Base-by-base conservation (phyloP, 2,888 invertebrate species). In the Lasioglossum calceatum region DNA sequence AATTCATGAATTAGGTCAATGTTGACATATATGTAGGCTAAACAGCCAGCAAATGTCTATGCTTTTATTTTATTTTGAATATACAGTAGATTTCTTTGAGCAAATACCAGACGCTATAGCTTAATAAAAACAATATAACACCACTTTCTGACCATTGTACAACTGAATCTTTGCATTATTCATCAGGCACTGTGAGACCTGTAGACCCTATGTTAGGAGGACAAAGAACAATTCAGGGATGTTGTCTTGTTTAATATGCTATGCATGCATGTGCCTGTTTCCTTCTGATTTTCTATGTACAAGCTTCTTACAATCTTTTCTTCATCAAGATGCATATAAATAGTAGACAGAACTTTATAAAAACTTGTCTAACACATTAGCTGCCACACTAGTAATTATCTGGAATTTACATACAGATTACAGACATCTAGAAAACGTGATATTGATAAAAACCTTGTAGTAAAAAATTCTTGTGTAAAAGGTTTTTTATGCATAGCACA, bases 141-240 rank as follows among this genome's bases (percentile, higher is more conserved):
- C 79, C 79, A 83, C 88, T 79, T 87, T 88, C 88, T 82, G 78
- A 86, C 82, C 84, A 87, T 88, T 90, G 91, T 89, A 88, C 71
- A 84, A 80, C 84, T 71, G 81, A 87, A 88, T 84, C 87, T 81
- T 81, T 92, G 91, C 88, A 92, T 92, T 92, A 92, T 92, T 92
- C 92, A 92, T 92, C 76, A 88, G 80, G 80, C 87, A 86, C 80
- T 75, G 86, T 89, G 76, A 72, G 91, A 90, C 80, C 86, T 78
- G 19, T 77, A 70, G 75, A 82, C 76, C 76, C 79, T 85, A 85
- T 88, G 88, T 91, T 87, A 88, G 87, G 85, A 87, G 79, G 80
- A 83, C 86, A 90, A 88, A 86, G 87, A 92, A 87, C 86, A 88
- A 89, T 88, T 88, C 87, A 88, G 78, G 79, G 83, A 87, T 88